Percentiles rank a stretch among this genome's conserved stretches.
These are phyloP conservation scores for Dryocosmus kuriphilus DNA, from an alignment of 2,888 invertebrate species.

Conservation along the genomic window DNA sequence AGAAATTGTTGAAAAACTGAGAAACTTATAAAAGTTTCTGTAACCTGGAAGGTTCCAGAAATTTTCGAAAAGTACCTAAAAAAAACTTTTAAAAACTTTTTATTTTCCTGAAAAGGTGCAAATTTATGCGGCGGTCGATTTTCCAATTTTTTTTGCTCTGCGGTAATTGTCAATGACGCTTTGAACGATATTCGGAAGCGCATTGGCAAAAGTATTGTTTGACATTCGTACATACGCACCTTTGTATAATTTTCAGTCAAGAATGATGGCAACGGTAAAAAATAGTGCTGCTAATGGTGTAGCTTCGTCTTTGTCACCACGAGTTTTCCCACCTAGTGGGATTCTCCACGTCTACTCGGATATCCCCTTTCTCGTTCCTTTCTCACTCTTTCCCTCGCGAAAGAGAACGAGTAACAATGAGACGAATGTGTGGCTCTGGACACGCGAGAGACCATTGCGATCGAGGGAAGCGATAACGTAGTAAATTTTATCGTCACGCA, in stretches of 20 bases:
- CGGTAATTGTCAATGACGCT: slow-evolving; percentile 6
- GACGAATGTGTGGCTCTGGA: slow-evolving; percentile 28
- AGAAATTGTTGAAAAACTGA: too few species aligned
- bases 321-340: slow-evolving; percentile 25
- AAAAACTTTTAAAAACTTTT: not conserved
- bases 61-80: too few species aligned
- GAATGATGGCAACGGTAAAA: slow-evolving; percentile 50
- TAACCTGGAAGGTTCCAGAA: too few species aligned
- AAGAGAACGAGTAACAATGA: slow-evolving; percentile 19
- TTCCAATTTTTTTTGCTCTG: not conserved
- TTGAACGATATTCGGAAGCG: slow-evolving; percentile 3
- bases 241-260: slow-evolving; percentile 32
- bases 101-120: not conserved
- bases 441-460: slow-evolving; percentile 36
- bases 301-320: slow-evolving; percentile 59
- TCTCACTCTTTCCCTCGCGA: not conserved
- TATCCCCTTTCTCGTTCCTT: not conserved
- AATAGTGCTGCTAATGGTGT: slow-evolving; percentile 58
- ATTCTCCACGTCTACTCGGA: slow-evolving; percentile 18
- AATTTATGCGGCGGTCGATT: not conserved
- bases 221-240: slow-evolving; percentile 7
- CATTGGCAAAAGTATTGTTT: not conserved
- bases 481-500: slow-evolving; percentile 56
- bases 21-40: too few species aligned
- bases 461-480: slow-evolving; percentile 47